Evolutionary conservation across 2,797 vertebrate species (phyloP).

Genomic region (Antrozous pallidus): DNA sequence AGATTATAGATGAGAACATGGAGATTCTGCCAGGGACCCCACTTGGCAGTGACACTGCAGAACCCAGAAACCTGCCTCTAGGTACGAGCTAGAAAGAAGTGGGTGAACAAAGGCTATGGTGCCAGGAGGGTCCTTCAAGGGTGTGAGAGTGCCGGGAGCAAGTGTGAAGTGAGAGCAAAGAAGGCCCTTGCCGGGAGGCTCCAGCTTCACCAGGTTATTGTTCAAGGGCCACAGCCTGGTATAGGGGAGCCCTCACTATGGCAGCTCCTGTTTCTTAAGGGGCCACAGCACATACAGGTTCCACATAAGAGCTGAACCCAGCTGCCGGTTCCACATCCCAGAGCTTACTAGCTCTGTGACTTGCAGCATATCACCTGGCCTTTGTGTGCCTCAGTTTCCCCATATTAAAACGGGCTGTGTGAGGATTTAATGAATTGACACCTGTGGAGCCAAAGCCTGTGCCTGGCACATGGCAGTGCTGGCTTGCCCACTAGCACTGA

Average conservation of each 20-base stretch:
- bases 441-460: neutral
- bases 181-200: neutral
- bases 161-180: neutral
- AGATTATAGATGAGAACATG: neutral
- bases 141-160: too few species aligned
- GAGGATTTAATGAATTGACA: neutral
- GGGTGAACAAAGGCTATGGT: neutral
- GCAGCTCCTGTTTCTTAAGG: neutral
- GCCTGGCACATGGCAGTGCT: neutral
- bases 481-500: rapidly evolving
- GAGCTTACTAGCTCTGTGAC: neutral
- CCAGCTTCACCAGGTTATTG: neutral
- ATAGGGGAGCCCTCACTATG: rapidly evolving
- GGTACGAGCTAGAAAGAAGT: neutral
- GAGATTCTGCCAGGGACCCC: neutral
- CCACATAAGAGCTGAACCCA: neutral
- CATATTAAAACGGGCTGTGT: neutral
- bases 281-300: neutral
- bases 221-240: neutral
- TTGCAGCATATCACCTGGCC: neutral
- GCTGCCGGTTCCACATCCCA: neutral
- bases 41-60: neutral
- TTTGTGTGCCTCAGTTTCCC: neutral
- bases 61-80: neutral
- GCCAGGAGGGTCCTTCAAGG: neutral